Evolutionary conservation across 2,113 vertebrate genomes (phyloP).

Genomic region (Mesembrinibis cayennensis): DNA sequence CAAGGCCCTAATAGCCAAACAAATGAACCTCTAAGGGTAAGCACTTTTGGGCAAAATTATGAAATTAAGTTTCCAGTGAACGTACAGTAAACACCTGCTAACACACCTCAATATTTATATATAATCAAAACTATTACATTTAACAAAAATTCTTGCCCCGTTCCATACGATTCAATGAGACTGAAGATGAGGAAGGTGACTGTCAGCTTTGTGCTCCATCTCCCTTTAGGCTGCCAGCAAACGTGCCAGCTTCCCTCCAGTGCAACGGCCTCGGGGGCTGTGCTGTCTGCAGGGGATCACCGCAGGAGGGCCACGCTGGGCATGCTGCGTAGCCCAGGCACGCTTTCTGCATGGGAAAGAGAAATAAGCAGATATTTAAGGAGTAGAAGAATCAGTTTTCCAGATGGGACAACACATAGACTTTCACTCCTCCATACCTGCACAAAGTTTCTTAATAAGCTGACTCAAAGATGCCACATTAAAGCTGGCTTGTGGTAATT

Average conservation of each 20-base stretch:
- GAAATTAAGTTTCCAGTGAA: not conserved
- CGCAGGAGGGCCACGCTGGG: fast-evolving
- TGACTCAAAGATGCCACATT: not conserved
- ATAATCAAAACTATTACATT: not conserved
- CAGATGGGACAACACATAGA: not conserved
- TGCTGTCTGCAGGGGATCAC: not conserved
- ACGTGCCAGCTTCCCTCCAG: fast-evolving
- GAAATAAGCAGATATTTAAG: not conserved
- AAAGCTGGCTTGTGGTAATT: not conserved
- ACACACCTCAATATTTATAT: not conserved
- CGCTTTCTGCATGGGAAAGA: not conserved
- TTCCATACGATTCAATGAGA: fast-evolving
- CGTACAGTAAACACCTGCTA: not conserved
- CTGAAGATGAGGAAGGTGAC: not conserved
- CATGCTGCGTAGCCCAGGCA: fast-evolving
- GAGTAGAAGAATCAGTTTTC: not conserved
- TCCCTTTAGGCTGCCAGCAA: not conserved
- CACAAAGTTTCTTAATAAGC: not conserved
- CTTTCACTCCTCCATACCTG: not conserved
- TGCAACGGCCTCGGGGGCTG: fast-evolving
- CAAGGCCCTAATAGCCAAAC: not conserved
- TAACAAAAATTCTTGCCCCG: not conserved
- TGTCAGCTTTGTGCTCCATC: not conserved
- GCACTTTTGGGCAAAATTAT: not conserved
- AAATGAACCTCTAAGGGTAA: not conserved